Base-by-base conservation (phyloP, 2,113 vertebrate genomes). In the Perca fluviatilis region DNA sequence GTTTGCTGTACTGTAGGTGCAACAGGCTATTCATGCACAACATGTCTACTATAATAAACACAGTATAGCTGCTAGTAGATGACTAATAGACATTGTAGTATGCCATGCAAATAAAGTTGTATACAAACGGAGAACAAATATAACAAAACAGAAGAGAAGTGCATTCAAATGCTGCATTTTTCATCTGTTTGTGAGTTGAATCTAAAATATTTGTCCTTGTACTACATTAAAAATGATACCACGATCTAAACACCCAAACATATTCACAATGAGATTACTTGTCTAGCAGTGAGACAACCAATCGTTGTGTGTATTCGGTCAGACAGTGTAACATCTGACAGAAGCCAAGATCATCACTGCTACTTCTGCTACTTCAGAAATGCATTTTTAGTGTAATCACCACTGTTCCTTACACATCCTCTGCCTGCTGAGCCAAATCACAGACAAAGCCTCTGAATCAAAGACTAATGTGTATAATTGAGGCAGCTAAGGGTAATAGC, bases 401-500 rank as follows among this genome's bases (percentile, higher is more conserved):
- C 16, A 36, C 25, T 36, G 74, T 75, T 77, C 40, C 56, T 68
- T 51, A 43, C 61, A 63, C 51, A 61, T 86, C 71, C 82, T 60
- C 23, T 3, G 60, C 80, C 77, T 60, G 70, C 79, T 74, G 82
- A 33, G 88, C 58, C 63, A 66, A 83, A 85, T 83, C 79, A 77
- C 57, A 2, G 40, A 82, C 43, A 7, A 69, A 82, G 74, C 62
- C 71, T 79, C 73, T 78, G 73, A 79, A 46, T 79, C 77, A 76
- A 61, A 58, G 51, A 58, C 77, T 86, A 85, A 88, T 83, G 80
- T 80, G 69, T 78, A 56, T 84, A 89, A 90, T 83, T 78, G 80
- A 64, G 36, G 60, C 57, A 56, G 50, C 75, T 18, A 16, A 8
- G 67, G 64, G 66, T 69, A 51, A 65, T 18, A 30, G 70, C 30